Percentiles rank a stretch among this genome's conserved stretches.
Conservation (phyloP, 2,888 invertebrate genomes). For the Drosophila setosimentum region DNA sequence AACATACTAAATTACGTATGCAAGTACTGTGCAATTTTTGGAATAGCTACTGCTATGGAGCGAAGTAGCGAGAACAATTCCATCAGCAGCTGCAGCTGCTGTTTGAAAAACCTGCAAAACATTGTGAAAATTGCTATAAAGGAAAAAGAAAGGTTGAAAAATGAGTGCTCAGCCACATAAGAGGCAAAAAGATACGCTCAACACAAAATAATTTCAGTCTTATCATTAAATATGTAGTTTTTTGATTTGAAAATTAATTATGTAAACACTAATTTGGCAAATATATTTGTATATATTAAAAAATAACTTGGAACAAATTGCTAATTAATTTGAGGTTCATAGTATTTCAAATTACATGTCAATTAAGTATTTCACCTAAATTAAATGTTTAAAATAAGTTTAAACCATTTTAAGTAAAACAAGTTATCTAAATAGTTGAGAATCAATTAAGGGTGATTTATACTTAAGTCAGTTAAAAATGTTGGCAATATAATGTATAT, state of each 20-base stretch:
- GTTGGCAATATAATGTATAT: neutral
- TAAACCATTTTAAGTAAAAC: neutral
- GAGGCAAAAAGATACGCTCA: conserved; percentile 17
- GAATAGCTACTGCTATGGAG: neutral
- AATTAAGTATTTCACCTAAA: neutral
- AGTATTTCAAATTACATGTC: neutral
- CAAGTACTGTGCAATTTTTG: conserved; percentile 53
- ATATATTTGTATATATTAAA: neutral
- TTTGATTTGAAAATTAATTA: neutral
- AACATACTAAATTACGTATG: conserved; percentile 80
- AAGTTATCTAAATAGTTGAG: neutral
- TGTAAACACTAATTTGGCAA: no score
- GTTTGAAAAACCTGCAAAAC: conserved; percentile 52
- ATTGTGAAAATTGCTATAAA: conserved; percentile 51
- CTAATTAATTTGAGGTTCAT: neutral
- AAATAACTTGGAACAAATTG: neutral
- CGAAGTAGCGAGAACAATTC: conserved; percentile 63
- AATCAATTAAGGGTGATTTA: neutral
- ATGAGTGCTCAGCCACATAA: conserved; percentile 15
- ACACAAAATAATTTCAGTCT: neutral
- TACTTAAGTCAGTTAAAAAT: neutral
- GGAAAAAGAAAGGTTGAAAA: conserved; percentile 52
- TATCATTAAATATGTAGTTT: neutral
- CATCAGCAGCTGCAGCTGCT: conserved; percentile 58
- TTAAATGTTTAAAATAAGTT: neutral